Evolutionary conservation across 2,113 vertebrate species (phyloP).

Genomic region (Nothocercus julius): DNA sequence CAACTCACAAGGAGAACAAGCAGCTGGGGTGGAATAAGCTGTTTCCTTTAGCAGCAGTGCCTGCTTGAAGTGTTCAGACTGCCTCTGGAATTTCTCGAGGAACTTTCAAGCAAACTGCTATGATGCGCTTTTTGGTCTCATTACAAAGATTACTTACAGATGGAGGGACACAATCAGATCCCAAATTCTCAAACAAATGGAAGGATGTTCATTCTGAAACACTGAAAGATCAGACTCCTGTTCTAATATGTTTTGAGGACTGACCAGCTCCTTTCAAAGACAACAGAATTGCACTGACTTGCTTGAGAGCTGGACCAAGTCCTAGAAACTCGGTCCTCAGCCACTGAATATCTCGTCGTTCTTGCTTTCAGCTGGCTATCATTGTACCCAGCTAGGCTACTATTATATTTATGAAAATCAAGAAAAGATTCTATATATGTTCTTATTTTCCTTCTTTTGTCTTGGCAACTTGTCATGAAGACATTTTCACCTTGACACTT

Average conservation of each 20-base stretch:
- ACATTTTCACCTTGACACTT: background rate
- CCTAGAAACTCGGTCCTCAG: background rate
- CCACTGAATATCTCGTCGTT: background rate
- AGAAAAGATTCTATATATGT: background rate
- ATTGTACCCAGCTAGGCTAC: background rate
- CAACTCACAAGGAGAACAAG: background rate
- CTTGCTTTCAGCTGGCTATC: background rate
- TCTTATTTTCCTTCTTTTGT: background rate
- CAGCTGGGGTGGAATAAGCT: background rate
- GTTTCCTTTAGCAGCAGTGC: background rate
- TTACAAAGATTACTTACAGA: background rate
- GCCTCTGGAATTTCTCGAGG: background rate
- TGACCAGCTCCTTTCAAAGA: background rate
- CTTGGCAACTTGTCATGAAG: background rate
- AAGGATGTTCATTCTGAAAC: background rate
- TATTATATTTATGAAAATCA: background rate
- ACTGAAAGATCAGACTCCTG: background rate
- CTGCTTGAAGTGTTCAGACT: background rate
- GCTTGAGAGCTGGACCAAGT: background rate
- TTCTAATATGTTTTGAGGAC: background rate
- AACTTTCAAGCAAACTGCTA: background rate
- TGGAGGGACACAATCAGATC: background rate
- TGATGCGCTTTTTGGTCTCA: background rate
- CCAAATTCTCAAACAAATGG: background rate
- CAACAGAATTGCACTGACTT: background rate